phyloP scores from a whole-genome alignment of 1,140 invertebrate genomes.

The Drosophila pseudoananassae region DNA sequence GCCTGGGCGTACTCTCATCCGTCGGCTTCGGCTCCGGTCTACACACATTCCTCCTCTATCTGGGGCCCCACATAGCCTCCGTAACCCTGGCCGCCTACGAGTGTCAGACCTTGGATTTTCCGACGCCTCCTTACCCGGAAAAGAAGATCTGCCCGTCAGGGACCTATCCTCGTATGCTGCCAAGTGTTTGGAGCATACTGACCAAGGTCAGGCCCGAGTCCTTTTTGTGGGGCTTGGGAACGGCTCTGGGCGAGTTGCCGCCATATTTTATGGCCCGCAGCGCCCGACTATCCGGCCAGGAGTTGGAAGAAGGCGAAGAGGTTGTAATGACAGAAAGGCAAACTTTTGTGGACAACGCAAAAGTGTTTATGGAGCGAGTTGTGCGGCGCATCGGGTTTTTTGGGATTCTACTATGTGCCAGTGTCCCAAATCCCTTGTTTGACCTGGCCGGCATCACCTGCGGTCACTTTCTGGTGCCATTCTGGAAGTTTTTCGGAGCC shows the following conservation, averaged over 20 bases:
- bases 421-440: conserved; percentile 99
- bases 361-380: conserved; percentile 94
- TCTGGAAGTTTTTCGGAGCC: conserved; percentile 99
- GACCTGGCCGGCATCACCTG: conserved; percentile 99
- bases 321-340: conserved; percentile 86
- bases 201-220: conserved; percentile 96
- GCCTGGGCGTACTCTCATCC: conserved; percentile 98
- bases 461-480: conserved; percentile 99
- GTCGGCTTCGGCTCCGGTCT: conserved; percentile 98
- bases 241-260: conserved; percentile 97
- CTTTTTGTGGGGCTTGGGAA: conserved; percentile 98
- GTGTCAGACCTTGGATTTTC: conserved; percentile 97
- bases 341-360: conserved; percentile 87
- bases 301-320: conserved; percentile 85
- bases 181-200: conserved; percentile 94
- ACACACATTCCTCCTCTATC: conserved; percentile 98
- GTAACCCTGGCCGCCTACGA: conserved; percentile 99
- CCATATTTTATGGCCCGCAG: conserved; percentile 98
- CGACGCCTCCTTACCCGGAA: conserved; percentile 94
- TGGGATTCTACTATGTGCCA: conserved; percentile 98
- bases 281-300: conserved; percentile 89
- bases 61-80: conserved; percentile 95
- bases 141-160: conserved; percentile 91
- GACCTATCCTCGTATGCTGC: conserved; percentile 85
- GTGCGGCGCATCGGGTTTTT: conserved; percentile 97